Evolutionary conservation across 2,113 vertebrate genomes (phyloP).

Genomic region (Chionodraco myersi): DNA sequence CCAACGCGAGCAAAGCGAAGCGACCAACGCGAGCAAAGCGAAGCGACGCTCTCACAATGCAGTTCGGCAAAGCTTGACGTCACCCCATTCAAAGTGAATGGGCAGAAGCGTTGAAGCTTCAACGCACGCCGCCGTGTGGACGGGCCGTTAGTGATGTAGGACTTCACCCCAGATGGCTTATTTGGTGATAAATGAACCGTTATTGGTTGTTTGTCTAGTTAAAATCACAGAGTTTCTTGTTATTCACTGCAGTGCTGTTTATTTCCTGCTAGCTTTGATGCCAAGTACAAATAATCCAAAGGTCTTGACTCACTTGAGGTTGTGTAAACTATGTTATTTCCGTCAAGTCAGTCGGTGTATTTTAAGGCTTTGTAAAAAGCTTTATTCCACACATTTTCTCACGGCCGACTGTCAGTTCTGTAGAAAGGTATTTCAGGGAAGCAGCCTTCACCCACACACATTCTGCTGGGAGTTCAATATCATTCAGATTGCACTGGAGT

Average conservation of each 20-base stretch:
- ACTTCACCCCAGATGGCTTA: not conserved
- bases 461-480: not conserved
- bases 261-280: not conserved
- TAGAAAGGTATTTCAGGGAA: not conserved
- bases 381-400: not conserved
- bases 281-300: constrained; percentile 2
- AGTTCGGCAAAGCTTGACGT: too few relatives aligned
- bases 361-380: not conserved
- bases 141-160: not conserved
- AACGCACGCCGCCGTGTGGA: too few relatives aligned
- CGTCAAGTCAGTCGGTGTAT: not conserved
- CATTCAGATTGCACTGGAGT: not conserved
- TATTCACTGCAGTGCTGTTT: not conserved
- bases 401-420: not conserved
- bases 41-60: too few relatives aligned
- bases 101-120: too few relatives aligned
- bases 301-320: not conserved
- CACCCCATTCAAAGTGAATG: too few relatives aligned
- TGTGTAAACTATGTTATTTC: constrained; percentile 8
- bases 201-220: not conserved
- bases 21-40: too few relatives aligned
- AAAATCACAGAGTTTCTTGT: not conserved
- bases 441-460: not conserved
- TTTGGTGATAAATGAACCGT: not conserved
- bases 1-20: too few relatives aligned